phyloP scores from a whole-genome alignment of 2,888 invertebrate genomes.

The Nasonia oneida region DNA sequence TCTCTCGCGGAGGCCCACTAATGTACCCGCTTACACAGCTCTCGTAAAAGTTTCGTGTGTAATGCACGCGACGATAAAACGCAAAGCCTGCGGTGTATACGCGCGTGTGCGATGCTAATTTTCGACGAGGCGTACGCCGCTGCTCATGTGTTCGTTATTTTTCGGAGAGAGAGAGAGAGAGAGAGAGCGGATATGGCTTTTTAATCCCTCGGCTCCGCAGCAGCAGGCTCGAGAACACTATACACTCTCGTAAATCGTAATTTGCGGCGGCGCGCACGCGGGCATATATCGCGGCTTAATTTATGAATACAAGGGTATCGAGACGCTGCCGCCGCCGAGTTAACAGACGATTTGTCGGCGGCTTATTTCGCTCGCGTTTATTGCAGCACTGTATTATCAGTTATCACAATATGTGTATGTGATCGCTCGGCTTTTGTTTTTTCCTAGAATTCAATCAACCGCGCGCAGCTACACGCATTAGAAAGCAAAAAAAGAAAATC shows the following conservation, averaged over 20 bases:
- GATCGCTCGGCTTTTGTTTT: not conserved
- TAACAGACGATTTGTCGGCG: conserved; percentile 45
- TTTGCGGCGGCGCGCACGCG: conserved; percentile 40
- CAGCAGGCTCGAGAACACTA: not conserved
- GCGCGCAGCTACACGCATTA: not conserved
- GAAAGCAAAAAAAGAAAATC: not conserved
- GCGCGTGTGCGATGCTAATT: conserved; percentile 37
- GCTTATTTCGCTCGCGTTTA: not conserved
- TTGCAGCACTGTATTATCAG: not conserved
- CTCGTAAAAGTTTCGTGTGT: conserved; percentile 57
- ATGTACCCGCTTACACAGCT: conserved; percentile 43
- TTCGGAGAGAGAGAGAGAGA: conserved; percentile 42
- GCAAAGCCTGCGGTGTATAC: conserved; percentile 31
- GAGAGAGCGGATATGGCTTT: conserved; percentile 57
- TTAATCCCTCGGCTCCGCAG: conserved; percentile 53
- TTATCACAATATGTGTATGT: not conserved
- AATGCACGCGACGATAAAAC: conserved; percentile 61
- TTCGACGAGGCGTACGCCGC: conserved; percentile 30
- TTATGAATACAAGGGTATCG: not conserved
- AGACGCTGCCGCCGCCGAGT: conserved; percentile 2
- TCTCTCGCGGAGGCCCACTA: conserved; percentile 18
- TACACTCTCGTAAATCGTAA: conserved; percentile 60
- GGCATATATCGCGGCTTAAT: conserved; percentile 9
- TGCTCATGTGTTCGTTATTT: conserved; percentile 42
- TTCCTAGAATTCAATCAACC: not conserved